Evolutionary conservation across 2,888 invertebrate genomes (phyloP).

Genomic region (Eilema griseolum): DNA sequence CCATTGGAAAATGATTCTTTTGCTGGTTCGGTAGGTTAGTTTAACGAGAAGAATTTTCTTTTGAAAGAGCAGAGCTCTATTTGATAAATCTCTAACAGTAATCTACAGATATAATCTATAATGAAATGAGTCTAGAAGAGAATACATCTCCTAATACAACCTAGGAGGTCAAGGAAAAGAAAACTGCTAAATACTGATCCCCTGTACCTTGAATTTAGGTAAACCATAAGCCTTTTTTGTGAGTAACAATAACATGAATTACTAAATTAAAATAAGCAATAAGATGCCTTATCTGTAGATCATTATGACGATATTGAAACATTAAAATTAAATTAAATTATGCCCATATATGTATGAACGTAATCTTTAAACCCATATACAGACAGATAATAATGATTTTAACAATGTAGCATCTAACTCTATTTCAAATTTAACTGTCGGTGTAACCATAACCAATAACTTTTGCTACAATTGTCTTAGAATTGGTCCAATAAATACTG

Average conservation of each 20-base stretch:
- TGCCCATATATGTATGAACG: background rate
- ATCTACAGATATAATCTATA: background rate
- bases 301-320: background rate
- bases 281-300: background rate
- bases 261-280: background rate
- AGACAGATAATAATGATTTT: background rate
- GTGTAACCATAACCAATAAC: slow-evolving; percentile 32
- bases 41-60: background rate
- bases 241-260: background rate
- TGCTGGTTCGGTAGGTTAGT: too few species aligned
- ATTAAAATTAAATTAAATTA: background rate
- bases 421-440: slow-evolving; percentile 6
- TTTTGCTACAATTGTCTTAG: slow-evolving; percentile 49
- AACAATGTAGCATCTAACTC: background rate
- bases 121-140: background rate
- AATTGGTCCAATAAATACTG: slow-evolving; percentile 52
- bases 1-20: too few species aligned
- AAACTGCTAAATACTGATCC: background rate
- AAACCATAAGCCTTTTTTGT: background rate
- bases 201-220: background rate
- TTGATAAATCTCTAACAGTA: background rate
- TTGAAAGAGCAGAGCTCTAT: background rate
- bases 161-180: background rate
- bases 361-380: background rate
- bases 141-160: background rate